Conservation (phyloP, 1,140 invertebrate genomes). For the Leptoteleia sp. region DNA sequence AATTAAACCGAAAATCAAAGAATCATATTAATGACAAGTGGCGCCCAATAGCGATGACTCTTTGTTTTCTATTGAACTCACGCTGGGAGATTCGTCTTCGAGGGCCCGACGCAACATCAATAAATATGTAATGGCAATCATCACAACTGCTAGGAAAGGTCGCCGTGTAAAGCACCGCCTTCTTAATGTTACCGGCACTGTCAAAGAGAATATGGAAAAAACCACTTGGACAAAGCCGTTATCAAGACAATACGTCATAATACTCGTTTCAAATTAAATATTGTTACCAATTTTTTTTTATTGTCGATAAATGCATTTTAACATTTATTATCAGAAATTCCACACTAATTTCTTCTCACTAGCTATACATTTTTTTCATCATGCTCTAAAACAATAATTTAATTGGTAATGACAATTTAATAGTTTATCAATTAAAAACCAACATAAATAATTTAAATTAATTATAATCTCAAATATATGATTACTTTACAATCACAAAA, state of each 20-base stretch:
- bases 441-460: too few species aligned
- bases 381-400: too few species aligned
- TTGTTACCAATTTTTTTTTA: slow-evolving; percentile 27
- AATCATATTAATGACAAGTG: slow-evolving; percentile 80
- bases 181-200: slow-evolving; percentile 57
- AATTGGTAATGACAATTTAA: too few species aligned
- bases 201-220: slow-evolving; percentile 56
- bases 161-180: slow-evolving; percentile 60
- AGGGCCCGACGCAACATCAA: slow-evolving; percentile 61
- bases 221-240: slow-evolving; percentile 37
- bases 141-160: slow-evolving; percentile 61
- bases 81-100: slow-evolving; percentile 67
- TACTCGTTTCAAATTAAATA: slow-evolving; percentile 39
- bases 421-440: too few species aligned
- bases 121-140: slow-evolving; percentile 65
- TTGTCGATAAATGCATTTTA: slow-evolving; percentile 6
- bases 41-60: slow-evolving; percentile 80
- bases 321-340: not conserved
- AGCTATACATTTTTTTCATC: too few species aligned
- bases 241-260: slow-evolving; percentile 48
- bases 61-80: slow-evolving; percentile 77
- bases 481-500: too few species aligned
- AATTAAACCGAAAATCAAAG: slow-evolving; percentile 79
- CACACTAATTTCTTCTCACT: not conserved
- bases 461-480: too few species aligned